Percentiles rank a stretch among this genome's conserved stretches.
Evolutionary conservation across 2,113 vertebrate genomes (phyloP).

Genomic region (Indicator indicator): DNA sequence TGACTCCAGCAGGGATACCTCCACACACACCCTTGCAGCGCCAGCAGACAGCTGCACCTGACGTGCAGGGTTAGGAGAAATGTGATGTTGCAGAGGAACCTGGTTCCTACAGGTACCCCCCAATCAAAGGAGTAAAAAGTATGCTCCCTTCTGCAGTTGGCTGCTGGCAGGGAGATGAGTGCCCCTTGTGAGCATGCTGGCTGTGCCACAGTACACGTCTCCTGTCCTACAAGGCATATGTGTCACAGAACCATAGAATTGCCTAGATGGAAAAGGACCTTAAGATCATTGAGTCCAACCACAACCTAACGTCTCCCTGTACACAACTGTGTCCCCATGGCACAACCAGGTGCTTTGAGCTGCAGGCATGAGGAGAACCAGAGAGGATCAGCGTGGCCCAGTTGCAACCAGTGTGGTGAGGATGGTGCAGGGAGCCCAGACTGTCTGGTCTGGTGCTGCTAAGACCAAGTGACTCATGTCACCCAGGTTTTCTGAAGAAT

Average conservation of each 20-base stretch:
- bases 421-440: not conserved
- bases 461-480: not conserved
- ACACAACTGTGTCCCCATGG: not conserved
- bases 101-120: not conserved
- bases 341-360: not conserved
- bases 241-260: too few relatives aligned
- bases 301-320: too few relatives aligned
- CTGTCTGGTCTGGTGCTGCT: rapidly evolving
- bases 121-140: not conserved
- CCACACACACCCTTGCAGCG: rapidly evolving
- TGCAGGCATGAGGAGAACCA: rapidly evolving
- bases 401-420: rapidly evolving
- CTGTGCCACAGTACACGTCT: rapidly evolving
- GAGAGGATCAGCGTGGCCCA: not conserved
- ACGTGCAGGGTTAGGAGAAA: not conserved
- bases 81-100: rapidly evolving
- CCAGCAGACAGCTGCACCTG: not conserved
- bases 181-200: not conserved
- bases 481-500: not conserved
- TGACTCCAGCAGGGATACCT: not conserved
- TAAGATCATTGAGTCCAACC: too few relatives aligned
- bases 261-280: too few relatives aligned
- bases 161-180: rapidly evolving
- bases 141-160: not conserved
- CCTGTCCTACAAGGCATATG: rapidly evolving